phyloP scores from a whole-genome alignment of 1,140 invertebrate species.

The Saxidomus purpurata region DNA sequence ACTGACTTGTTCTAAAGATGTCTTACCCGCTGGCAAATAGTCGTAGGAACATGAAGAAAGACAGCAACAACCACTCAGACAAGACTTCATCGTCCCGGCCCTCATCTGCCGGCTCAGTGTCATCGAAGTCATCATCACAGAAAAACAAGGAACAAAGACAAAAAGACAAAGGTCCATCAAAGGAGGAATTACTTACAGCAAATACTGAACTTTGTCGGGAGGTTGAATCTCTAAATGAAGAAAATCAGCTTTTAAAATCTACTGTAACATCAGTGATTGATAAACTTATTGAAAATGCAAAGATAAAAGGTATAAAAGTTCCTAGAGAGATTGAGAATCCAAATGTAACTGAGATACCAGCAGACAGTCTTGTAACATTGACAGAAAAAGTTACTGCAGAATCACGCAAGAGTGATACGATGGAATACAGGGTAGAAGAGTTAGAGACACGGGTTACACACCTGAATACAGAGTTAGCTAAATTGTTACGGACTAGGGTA shows the following conservation, averaged over 20 bases:
- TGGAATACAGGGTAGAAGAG: conserved; percentile 80
- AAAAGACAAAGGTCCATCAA: conserved; percentile 50
- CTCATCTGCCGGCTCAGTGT: conserved; percentile 30
- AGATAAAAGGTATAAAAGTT: conserved; percentile 69
- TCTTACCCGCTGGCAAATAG: background rate
- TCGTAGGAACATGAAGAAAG: conserved; percentile 52
- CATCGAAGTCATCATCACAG: conserved; percentile 41
- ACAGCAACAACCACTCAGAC: conserved; percentile 13
- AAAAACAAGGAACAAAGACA: conserved; percentile 23
- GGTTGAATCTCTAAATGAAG: conserved; percentile 69
- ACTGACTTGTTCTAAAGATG: background rate
- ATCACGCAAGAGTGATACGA: conserved; percentile 66
- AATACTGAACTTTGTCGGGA: conserved; percentile 73
- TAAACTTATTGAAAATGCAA: conserved; percentile 73
- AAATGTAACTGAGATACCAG: conserved; percentile 71
- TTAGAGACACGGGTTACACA: conserved; percentile 83
- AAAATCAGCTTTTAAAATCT: conserved; percentile 76
- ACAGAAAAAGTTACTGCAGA: conserved; percentile 69
- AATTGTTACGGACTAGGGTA: conserved; percentile 76
- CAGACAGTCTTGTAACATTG: conserved; percentile 68
- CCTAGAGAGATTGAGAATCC: conserved; percentile 57
- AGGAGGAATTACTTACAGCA: conserved; percentile 74
- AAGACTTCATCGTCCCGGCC: conserved; percentile 30
- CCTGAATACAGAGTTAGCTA: conserved; percentile 80
- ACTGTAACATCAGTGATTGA: conserved; percentile 67